A percentile compares a stretch with the other conserved stretches of the same genome.
Evolutionary conservation across 1,140 invertebrate genomes (phyloP).

Genomic region (Lasioglossum baleicum): DNA sequence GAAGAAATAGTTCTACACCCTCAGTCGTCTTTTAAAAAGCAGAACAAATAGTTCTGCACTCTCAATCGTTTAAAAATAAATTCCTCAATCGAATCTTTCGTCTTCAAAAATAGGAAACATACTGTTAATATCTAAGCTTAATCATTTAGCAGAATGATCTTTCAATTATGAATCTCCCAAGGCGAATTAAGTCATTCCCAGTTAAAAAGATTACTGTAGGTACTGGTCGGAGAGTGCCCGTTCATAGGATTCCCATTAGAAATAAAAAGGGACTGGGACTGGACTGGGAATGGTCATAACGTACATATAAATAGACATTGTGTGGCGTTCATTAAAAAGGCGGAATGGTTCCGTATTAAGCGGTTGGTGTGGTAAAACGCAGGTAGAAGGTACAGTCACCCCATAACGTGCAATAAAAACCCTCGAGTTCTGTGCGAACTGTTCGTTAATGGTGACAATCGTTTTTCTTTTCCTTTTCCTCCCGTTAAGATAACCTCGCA

Average conservation of each 20-base stretch:
- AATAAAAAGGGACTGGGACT: background rate
- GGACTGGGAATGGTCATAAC: background rate
- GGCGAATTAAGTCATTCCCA: no score
- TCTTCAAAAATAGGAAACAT: no score
- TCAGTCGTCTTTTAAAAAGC: no score
- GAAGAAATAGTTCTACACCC: no score
- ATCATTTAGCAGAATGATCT: no score
- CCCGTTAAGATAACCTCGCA: background rate
- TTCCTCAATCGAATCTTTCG: no score
- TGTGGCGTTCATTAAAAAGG: conserved; percentile 32
- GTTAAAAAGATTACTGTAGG: no score
- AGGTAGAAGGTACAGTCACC: conserved; percentile 24
- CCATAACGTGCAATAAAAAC: conserved; percentile 34
- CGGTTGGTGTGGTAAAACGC: conserved; percentile 7
- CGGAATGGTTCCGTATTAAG: conserved; percentile 18
- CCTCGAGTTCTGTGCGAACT: background rate
- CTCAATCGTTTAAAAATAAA: no score
- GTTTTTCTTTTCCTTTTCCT: background rate
- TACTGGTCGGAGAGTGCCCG: no score
- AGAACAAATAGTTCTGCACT: no score
- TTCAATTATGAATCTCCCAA: no score
- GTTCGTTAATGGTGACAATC: background rate
- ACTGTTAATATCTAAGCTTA: no score
- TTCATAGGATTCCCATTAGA: background rate
- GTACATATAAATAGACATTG: conserved; percentile 26